Evolutionary conservation across 2,113 vertebrate genomes (phyloP).

Genomic region (Odocoileus hemionus): DNA sequence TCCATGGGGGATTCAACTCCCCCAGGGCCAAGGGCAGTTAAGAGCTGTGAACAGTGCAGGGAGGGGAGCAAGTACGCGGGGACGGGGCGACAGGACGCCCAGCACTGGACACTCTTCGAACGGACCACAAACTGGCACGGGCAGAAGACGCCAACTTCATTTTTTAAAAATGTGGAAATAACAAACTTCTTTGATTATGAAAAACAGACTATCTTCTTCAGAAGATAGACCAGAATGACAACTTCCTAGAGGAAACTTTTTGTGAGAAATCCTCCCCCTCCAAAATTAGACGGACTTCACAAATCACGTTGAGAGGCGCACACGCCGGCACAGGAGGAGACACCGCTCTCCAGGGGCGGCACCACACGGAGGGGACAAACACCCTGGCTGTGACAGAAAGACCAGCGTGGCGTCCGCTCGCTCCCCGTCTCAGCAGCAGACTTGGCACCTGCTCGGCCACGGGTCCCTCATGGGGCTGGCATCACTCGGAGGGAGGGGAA

Average conservation of each 20-base stretch:
- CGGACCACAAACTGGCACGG: not conserved
- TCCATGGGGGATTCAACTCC: not conserved
- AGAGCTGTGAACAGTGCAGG: not conserved
- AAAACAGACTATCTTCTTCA: not conserved
- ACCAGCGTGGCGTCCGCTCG: accelerated
- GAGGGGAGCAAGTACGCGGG: not conserved
- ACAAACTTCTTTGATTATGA: not conserved
- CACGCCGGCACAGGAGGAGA: not conserved
- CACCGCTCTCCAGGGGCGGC: not conserved
- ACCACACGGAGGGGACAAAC: not conserved
- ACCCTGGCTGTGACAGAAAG: not conserved
- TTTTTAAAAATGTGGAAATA: not conserved
- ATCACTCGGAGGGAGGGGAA: not conserved
- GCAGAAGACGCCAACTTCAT: not conserved
- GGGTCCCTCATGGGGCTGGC: accelerated
- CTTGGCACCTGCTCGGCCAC: not conserved
- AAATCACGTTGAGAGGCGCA: not conserved
- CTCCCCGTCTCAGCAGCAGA: accelerated
- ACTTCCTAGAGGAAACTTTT: not conserved
- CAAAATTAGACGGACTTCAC: not conserved
- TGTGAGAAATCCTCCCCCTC: not conserved
- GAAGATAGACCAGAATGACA: not conserved
- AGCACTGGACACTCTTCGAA: not conserved
- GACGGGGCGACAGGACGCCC: not conserved
- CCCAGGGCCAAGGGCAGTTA: not conserved